Conservation (phyloP, 2,888 invertebrate species). For the Petrolisthes cinctipes region DNA sequence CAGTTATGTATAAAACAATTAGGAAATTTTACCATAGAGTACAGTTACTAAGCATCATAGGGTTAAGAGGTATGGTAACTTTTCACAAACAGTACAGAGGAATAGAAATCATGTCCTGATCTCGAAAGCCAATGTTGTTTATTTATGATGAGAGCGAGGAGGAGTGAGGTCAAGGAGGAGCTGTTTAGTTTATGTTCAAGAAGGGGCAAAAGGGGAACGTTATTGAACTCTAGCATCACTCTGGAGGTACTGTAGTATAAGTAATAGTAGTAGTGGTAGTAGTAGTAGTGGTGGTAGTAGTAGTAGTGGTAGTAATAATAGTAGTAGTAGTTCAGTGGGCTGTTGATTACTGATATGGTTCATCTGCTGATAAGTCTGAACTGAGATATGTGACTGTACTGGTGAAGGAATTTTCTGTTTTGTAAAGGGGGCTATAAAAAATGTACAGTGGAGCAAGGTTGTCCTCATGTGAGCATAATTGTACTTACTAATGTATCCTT, state of each 20-base stretch:
- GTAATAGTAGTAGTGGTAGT: background rate
- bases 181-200: conserved; percentile 57
- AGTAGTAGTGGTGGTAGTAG: too few species aligned
- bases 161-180: conserved; percentile 51
- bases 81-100: conserved; percentile 47
- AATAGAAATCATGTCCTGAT: conserved; percentile 52
- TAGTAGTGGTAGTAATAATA: too few species aligned
- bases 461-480: conserved; percentile 57
- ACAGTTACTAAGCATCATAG: background rate
- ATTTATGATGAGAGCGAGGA: conserved; percentile 55
- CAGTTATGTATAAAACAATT: background rate
- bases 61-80: conserved; percentile 23
- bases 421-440: conserved; percentile 50
- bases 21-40: background rate
- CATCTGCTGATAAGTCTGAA: conserved; percentile 46
- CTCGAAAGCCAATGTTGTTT: conserved; percentile 56
- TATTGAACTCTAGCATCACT: conserved; percentile 2
- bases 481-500: conserved; percentile 65
- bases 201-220: conserved; percentile 40
- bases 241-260: conserved; percentile 31
- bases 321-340: conserved; percentile 21
- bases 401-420: conserved; percentile 52
- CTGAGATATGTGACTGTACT: conserved; percentile 54
- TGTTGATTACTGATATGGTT: conserved; percentile 29
- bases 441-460: conserved; percentile 60